Percentiles rank a stretch among this genome's conserved stretches.
Conservation (phyloP, 2,888 invertebrate species). For the Nephrotoma flavescens region DNA sequence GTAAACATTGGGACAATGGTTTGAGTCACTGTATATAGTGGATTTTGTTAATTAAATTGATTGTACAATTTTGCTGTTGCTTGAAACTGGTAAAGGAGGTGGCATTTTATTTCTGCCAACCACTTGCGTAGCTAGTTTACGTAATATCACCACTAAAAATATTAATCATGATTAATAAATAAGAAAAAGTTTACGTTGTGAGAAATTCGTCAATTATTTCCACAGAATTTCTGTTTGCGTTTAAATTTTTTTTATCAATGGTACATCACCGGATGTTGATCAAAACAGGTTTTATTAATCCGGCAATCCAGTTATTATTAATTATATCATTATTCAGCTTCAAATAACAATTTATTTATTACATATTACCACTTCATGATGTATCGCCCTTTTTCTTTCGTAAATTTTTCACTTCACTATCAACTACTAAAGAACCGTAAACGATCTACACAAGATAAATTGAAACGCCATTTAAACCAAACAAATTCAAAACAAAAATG, state of each 20-base stretch:
- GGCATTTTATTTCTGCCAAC: neutral
- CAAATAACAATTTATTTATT: neutral
- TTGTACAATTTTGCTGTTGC: no score
- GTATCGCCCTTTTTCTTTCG: neutral
- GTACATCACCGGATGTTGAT: neutral
- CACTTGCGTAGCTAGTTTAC: neutral
- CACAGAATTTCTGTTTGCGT: neutral
- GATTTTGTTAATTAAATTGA: no score
- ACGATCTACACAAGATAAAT: neutral
- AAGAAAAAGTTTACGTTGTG: neutral
- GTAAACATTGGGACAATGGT: no score
- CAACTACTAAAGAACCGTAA: neutral
- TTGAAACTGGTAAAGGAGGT: no score
- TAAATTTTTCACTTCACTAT: neutral
- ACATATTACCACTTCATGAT: neutral
- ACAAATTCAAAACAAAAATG: neutral
- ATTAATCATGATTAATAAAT: neutral
- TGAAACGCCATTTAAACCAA: neutral
- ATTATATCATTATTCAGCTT: neutral
- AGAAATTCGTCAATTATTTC: neutral
- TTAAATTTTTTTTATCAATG: neutral
- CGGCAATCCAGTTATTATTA: neutral
- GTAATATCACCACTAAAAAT: neutral
- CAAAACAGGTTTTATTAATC: neutral
- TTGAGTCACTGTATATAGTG: no score